These are phyloP conservation scores for Collichthys lucidus DNA, from an alignment of 2,113 vertebrate genomes.

Conservation along the genomic window DNA sequence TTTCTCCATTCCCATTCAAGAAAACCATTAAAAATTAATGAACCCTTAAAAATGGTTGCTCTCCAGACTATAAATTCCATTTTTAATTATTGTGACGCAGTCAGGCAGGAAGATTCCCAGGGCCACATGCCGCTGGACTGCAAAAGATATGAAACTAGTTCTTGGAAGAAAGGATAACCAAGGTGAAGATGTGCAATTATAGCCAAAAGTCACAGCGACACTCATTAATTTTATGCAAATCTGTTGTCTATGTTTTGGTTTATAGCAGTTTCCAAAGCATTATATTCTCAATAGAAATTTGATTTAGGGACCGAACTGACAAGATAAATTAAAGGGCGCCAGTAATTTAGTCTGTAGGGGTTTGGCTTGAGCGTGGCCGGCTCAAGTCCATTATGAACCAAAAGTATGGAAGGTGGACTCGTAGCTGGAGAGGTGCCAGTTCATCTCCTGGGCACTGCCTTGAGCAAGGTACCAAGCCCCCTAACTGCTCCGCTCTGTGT, in stretches of 20 bases:
- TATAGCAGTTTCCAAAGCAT: background rate
- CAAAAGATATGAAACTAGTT: slow-evolving; percentile 33
- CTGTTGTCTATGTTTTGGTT: background rate
- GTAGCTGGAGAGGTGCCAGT: too few relatives aligned
- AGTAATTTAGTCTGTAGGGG: too few relatives aligned
- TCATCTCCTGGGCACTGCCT: too few relatives aligned
- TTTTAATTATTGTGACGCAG: slow-evolving; percentile 71
- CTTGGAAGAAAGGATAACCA: slow-evolving; percentile 23
- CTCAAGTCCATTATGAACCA: too few relatives aligned
- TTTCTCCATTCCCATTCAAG: slow-evolving; percentile 37
- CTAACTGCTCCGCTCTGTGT: too few relatives aligned
- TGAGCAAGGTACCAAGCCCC: too few relatives aligned
- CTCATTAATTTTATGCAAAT: background rate
- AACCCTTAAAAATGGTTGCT: slow-evolving; percentile 50
- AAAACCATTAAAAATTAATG: slow-evolving; percentile 72
- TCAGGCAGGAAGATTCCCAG: slow-evolving; percentile 53
- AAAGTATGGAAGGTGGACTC: too few relatives aligned
- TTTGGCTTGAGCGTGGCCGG: too few relatives aligned
- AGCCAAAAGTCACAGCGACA: background rate
- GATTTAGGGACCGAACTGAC: background rate
- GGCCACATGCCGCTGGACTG: slow-evolving; percentile 21
- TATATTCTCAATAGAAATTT: background rate
- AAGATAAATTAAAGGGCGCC: too few relatives aligned
- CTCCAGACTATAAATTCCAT: slow-evolving; percentile 61
- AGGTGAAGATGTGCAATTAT: slow-evolving; percentile 39